Base-by-base conservation (phyloP, 2,797 vertebrate species). In the Mus minutoides region DNA sequence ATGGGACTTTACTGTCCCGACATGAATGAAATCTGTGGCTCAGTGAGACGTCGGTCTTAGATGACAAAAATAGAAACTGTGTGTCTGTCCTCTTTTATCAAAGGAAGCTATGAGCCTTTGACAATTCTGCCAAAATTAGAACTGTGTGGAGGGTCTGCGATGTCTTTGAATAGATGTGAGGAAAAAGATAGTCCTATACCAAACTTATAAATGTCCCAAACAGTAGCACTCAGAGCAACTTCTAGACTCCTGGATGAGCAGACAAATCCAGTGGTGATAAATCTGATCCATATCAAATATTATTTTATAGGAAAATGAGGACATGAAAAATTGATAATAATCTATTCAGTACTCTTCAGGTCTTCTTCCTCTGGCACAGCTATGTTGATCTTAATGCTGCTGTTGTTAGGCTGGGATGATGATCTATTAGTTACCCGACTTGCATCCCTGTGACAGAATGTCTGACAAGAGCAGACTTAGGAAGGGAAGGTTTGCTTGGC, bases 121-220 rank as follows among this genome's bases (percentile, higher is more conserved):
- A 94, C 76, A 89, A 76, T 69, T 89, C 58, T 92, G 73, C 94
- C 85, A 91, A 91, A 96, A 87, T 92, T 92, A 95, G 78, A 96
- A 80, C 78, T 64, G 34, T 43, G 19, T 13, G 67, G 64, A 93
- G 64, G 54, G 69, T 75, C 88, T 83, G 19, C 17, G 43, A 90
- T 43, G 40, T 80, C 82, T 77, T 76, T 92, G 94, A 94, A 96
- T 93, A 92, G 94, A 96, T 78, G 56, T 87, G 11, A 11, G 64
- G 46, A 86, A 92, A 96, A 92, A 93, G 69, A 96, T 7, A 85
- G 17, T 26, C 22, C 43, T 82, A 69, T 58, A 89, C 17, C 1
- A 8, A 96, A 90, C 13, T 8, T 90, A 80, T 7, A 91, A 89
- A 89, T 94, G 87, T 16, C 31, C 95, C 56, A 95, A 64, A 71